A percentile compares a stretch with the other conserved stretches of the same genome.
Conservation (phyloP, 2,113 vertebrate species). For the Nettapus auritus region DNA sequence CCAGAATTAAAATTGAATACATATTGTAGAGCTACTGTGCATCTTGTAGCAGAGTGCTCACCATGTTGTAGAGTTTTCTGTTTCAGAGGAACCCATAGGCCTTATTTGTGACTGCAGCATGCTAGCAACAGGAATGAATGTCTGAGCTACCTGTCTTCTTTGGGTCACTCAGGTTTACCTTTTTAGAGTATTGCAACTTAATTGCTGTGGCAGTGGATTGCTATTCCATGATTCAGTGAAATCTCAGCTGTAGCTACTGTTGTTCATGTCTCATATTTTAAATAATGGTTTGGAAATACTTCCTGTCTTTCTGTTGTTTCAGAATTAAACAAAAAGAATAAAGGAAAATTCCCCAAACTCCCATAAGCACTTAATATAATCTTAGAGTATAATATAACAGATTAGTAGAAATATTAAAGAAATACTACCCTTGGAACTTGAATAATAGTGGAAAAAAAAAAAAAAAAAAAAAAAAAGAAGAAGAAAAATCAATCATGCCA, state of each 20-base stretch:
- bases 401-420: not conserved
- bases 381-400: not conserved
- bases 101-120: accelerated
- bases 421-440: not conserved
- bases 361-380: not conserved
- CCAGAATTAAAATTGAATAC: not conserved
- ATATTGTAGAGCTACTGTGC: not conserved
- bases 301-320: not conserved
- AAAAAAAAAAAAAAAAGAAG: too few relatives aligned
- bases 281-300: not conserved
- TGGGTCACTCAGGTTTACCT: not conserved
- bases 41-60: not conserved
- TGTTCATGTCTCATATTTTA: not conserved
- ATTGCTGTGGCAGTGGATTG: not conserved
- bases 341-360: not conserved
- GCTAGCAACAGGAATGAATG: not conserved
- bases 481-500: not conserved
- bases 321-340: not conserved
- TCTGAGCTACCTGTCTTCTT: not conserved
- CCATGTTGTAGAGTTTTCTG: not conserved
- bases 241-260: not conserved
- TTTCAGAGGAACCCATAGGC: not conserved
- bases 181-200: not conserved
- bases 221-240: not conserved
- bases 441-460: too few relatives aligned